Base-by-base conservation (phyloP, 2,888 invertebrate species). In the Agrotis clavis region DNA sequence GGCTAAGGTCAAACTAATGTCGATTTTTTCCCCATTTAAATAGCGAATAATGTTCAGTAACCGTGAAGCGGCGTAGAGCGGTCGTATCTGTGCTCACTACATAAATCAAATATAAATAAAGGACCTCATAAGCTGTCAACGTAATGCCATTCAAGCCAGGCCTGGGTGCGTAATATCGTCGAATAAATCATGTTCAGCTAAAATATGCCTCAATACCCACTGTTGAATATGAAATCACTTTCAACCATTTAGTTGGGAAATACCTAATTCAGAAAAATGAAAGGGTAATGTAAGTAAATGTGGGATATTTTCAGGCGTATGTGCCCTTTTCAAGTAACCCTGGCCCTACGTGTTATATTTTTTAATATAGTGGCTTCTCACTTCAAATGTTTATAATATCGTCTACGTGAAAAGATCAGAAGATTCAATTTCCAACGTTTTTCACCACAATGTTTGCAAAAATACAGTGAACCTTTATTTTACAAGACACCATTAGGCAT, bases 91-190 rank as follows among this genome's bases (percentile, higher is more conserved):
- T 92, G 90, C 91, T 91, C 92, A 93, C 93, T 94, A 95, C 94
- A 95, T 95, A 95, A 95, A 95, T 95, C 95, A 95, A 90, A 92
- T 90, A 91, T 92, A 95, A 94, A 95, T 95, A 95, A 95, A 94
- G 94, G 93, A 93, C 92, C 95, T 95, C 94, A 94, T 95, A 95
- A 94, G 93, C 93, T 95, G 95, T 94, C 95, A 95, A 93, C 94
- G 91, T 95, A 94, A 94, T 94, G 91, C 95, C 92, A 95, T 95
- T 95, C 93, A 94, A 93, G 92, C 92, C 92, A 90, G 86, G 88
- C 90, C 90, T 88, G 92, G 94, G 94, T 93, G 92, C 94, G 95
- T 95, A 95, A 95, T 95, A 95, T 94, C 93, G 89, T 88, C 83
- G 91, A 93, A 95, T 96, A 95, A 95, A 95, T 96, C 95, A 95